Base-by-base conservation (phyloP, 2,797 vertebrate genomes). In the Falco biarmicus region DNA sequence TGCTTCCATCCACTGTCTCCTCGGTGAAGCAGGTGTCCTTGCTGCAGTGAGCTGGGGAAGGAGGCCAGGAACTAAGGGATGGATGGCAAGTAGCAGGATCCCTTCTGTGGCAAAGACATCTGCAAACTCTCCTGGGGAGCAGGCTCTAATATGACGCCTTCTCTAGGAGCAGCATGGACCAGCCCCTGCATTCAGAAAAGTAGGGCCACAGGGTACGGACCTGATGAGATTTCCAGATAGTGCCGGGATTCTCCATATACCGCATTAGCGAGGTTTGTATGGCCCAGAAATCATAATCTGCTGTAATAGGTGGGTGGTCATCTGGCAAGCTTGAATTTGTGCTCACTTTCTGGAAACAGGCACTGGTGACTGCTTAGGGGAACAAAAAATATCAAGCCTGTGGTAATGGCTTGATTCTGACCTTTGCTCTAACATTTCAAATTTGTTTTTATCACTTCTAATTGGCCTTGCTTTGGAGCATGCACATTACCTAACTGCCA, bases 401-500 rank as follows among this genome's bases (percentile, higher is more conserved):
- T 5, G 2, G 87, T 90, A 94, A 92, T 88, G 68, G 28, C 71
- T 93, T 90, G 64, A 64, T 88, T 94, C 84, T 93, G 90, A 96
- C 95, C 95, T 96, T 92, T 94, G 84, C 84, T 95, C 87, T 94
- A 92, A 92, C 90, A 64, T 76, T 87, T 94, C 65, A 86, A 83
- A 94, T 96, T 95, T 96, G 88, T 80, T 96, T 95, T 96, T 85
- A 91, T 96, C 92, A 84, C 74, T 95, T 94, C 91, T 97, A 95
- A 95, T 95, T 97, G 95, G 87, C 94, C 92, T 95, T 87, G 73
- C 88, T 95, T 96, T 94, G 87, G 68, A 95, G 88, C 86, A 69
- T 1, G 3, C 50, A 85, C 90, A 88, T 93, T 87, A 92, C 57
- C 89, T 87, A 90, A 78, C 85, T 94, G 93, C 66, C 68, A 83